Base-by-base conservation (phyloP, 2,797 vertebrate species). In the Naso thynnoides region DNA sequence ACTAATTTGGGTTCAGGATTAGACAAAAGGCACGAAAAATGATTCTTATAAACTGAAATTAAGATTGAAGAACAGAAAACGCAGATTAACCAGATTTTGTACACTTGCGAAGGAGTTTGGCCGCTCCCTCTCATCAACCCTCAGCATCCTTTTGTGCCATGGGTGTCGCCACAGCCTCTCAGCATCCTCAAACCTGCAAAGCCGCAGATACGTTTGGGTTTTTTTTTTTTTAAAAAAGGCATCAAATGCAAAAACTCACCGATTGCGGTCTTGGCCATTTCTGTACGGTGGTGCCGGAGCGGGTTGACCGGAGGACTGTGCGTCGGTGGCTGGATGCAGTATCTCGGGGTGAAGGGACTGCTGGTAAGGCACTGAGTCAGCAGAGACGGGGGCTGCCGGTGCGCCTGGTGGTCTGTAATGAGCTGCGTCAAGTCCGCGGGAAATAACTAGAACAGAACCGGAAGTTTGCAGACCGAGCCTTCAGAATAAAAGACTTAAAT, bases 311-410 rank as follows among this genome's bases (percentile, higher is more conserved):
- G 84, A 83, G 87, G 76, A 85, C 76, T 23, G 86, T 70, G 88
- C 81, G 86, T 84, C 79, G 78, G 89, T 85, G 66, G 73, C 78
- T 86, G 85, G 84, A 87, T 87, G 91, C 86, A 86, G 85, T 81
- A 69, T 87, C 88, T 82, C 86, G 79, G 83, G 91, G 78, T 76
- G 91, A 79, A 87, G 81, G 79, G 86, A 86, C 90, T 92, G 91
- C 84, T 90, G 85, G 81, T 89, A 95, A 95, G 95, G 94, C 94
- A 95, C 95, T 95, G 95, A 95, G 93, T 95, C 95, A 95, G 95
- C 94, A 95, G 86, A 93, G 88, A 88, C 70, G 31, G 80, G 66
- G 81, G 78, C 79, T 91, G 87, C 91, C 75, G 86, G 88, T 90
- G 87, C 87, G 88, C 87, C 76, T 92, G 86, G 73, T 92, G 83